These are phyloP conservation scores for Forbesichthys papilliferus DNA, from an alignment of 2,113 vertebrate genomes.

Conservation along the genomic window DNA sequence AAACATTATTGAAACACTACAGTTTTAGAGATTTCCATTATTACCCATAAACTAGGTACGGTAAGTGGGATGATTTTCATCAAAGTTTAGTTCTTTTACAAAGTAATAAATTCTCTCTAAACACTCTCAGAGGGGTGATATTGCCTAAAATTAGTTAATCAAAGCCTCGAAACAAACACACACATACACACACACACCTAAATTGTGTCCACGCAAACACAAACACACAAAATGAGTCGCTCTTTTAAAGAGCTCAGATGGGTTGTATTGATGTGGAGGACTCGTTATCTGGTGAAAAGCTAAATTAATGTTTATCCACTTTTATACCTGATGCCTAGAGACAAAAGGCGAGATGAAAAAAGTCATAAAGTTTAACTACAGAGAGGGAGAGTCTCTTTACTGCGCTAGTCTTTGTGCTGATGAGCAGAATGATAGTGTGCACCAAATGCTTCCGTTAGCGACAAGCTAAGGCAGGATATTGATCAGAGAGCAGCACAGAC, in stretches of 20 bases:
- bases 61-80: constrained; percentile 70
- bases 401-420: constrained; percentile 46
- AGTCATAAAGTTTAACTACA: constrained; percentile 74
- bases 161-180: constrained; percentile 6
- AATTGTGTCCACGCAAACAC: not conserved
- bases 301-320: constrained; percentile 65
- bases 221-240: constrained; percentile 26
- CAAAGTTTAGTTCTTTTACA: constrained; percentile 65
- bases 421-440: constrained; percentile 47
- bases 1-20: constrained; percentile 25
- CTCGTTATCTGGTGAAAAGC: constrained; percentile 70
- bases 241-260: constrained; percentile 69
- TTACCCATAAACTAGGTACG: constrained; percentile 54
- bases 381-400: constrained; percentile 71
- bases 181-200: constrained; percentile 9
- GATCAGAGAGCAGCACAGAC: constrained; percentile 33
- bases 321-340: constrained; percentile 70
- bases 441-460: constrained; percentile 41
- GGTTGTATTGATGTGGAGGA: constrained; percentile 64
- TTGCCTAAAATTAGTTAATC: constrained; percentile 50
- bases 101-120: constrained; percentile 70
- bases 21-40: constrained; percentile 57
- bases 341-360: constrained; percentile 64
- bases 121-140: constrained; percentile 61
- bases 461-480: constrained; percentile 28